Base-by-base conservation (phyloP, 2,888 invertebrate species). In the Proisotoma minuta region DNA sequence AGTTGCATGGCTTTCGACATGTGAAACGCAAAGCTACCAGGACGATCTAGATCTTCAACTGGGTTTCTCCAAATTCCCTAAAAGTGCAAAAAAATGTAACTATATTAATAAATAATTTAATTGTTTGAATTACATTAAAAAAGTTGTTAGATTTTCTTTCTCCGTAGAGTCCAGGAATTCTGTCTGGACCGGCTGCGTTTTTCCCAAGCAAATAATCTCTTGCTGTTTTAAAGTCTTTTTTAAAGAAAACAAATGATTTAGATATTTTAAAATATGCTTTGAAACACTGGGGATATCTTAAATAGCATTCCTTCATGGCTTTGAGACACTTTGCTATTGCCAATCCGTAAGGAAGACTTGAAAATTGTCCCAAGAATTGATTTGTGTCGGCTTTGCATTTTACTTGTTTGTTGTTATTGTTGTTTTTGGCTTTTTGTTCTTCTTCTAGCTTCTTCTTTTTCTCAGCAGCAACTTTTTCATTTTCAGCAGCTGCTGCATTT, bases 51-150 rank as follows among this genome's bases (percentile, higher is more conserved):
- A 81, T 97, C 96, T 62, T 84, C 84, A 1, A 87, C 84, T 0
- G 93, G 94, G 76, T 93, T 91, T 72, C 92, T 84, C 95, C 95
- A 96, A 60, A 96, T 87, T 52, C 93, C 89, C 86, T 88, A 71
- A 28, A 78, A 15, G 26, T 3, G 8, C 29, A 48, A 54, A 22
- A 3, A 57, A 8, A 28, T 48, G 49, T 18, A 10, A 43, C 18
- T 10, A 20, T 24, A 24, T 43, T 20, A 57, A 43, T 8, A 51
- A 47, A 43, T 18, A 57, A 54, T 10, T 34, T 63, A 8, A 52
- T 29, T 40, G 43, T 61, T 48, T 20, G 27, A 1, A 50, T 81
- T 78, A 87, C 91, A 79, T 92, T 91, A 74, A 95, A 95, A 75
- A 95, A 91, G 78, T 95, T 94, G 22, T 84, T 86, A 58, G 83